Percentiles rank a stretch among this genome's conserved stretches.
Evolutionary conservation across 2,797 vertebrate species (phyloP).

Genomic region (Hozukius guyotensis): DNA sequence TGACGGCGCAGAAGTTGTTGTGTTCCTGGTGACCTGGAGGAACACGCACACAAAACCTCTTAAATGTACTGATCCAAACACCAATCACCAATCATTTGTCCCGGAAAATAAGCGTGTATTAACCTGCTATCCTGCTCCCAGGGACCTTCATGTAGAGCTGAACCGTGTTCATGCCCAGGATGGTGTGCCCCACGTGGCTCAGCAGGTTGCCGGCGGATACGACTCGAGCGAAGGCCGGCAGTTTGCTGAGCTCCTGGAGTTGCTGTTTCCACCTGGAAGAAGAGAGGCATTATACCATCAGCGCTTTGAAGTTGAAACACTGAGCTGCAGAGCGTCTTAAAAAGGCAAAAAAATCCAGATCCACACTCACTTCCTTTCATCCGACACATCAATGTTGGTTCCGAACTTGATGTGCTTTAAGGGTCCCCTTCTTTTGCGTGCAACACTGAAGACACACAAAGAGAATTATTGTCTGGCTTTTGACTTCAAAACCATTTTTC

Average conservation of each 20-base stretch:
- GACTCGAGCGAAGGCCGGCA: constrained; percentile 96
- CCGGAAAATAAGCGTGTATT: not conserved
- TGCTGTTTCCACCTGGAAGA: constrained; percentile 96
- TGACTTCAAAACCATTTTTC: no score
- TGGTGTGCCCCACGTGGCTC: constrained; percentile 97
- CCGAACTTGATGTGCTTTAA: constrained; percentile 99
- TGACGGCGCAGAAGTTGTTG: constrained; percentile 98
- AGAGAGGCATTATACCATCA: not conserved
- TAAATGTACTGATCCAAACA: not conserved
- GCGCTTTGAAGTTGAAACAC: not conserved
- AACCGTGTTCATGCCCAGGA: constrained; percentile 98
- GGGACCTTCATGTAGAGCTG: constrained; percentile 99
- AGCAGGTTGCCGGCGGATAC: constrained; percentile 98
- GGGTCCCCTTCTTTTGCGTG: constrained; percentile 91
- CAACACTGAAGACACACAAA: constrained; percentile 79
- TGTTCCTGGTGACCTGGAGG: constrained; percentile 96
- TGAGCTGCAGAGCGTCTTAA: not conserved
- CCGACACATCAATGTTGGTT: constrained; percentile 98
- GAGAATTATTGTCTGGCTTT: not conserved
- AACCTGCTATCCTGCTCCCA: constrained; percentile 95
- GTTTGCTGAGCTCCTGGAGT: constrained; percentile 97
- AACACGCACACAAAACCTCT: not conserved
- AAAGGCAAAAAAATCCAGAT: not conserved
- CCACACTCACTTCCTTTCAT: constrained; percentile 95
- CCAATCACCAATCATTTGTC: no score